A percentile compares a stretch with the other conserved stretches of the same genome.
These are phyloP conservation scores for Dasyurus viverrinus DNA, from an alignment of 2,113 vertebrate species.

Conservation along the genomic window DNA sequence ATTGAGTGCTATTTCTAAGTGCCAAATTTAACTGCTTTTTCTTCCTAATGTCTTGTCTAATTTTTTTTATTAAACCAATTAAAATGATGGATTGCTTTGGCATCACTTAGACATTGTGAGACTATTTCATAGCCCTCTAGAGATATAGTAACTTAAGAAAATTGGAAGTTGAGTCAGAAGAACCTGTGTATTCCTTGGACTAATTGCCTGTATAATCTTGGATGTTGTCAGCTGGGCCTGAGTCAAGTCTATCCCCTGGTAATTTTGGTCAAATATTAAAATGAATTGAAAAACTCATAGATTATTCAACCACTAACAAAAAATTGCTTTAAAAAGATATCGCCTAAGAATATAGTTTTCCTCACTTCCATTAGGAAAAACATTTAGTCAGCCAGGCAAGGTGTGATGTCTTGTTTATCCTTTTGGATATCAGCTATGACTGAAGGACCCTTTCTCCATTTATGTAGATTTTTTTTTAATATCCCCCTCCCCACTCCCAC, in stretches of 20 bases:
- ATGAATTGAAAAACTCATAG: background rate
- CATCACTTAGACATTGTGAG: constrained; percentile 22
- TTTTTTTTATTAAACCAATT: constrained; percentile 48
- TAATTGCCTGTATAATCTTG: background rate
- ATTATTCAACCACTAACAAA: background rate
- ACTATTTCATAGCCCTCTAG: background rate
- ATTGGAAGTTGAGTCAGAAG: background rate
- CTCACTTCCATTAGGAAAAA: background rate
- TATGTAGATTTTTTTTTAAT: background rate
- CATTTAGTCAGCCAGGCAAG: background rate
- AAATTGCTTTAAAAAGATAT: background rate
- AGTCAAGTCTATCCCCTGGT: background rate
- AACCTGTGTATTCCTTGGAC: background rate
- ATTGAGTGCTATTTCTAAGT: background rate
- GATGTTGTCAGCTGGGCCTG: background rate
- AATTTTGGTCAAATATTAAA: background rate
- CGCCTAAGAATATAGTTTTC: background rate
- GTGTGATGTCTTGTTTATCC: background rate
- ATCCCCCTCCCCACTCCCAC: too few species aligned
- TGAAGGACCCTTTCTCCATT: background rate
- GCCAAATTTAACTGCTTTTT: constrained; percentile 27
- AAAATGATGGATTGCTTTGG: constrained; percentile 48
- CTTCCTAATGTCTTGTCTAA: constrained; percentile 14
- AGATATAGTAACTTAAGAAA: background rate
- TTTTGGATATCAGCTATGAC: background rate